Evolutionary conservation across 2,888 invertebrate genomes (phyloP), one percentile per base, ranked within the genome.

Genomic region (Acleris sparsana): DNA sequence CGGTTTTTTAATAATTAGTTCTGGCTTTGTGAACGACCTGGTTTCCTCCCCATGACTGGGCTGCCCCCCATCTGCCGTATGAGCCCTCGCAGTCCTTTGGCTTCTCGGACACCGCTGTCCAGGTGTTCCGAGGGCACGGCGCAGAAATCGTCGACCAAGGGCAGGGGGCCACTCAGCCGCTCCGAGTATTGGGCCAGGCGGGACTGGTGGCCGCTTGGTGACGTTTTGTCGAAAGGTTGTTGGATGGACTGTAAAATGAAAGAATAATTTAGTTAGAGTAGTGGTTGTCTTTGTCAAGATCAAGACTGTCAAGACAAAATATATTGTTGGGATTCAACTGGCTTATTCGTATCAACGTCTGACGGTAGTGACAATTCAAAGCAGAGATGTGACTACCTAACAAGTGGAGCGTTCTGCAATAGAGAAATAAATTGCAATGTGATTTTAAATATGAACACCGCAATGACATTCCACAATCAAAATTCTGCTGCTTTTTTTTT

Each of bases 81-180:
- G 0, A 97, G 91, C 75, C 94, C 95, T 72, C 97, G 95, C 18
- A 97, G 89, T 0, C 97, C 96, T 76, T 96, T 95, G 0, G 96
- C 95, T 85, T 96, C 96, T 5, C 93, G 84, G 46, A 93, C 88
- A 0, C 92, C 90, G 73, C 87, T 94, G 67, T 95, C 96, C 5
- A 93, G 79, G 22, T 94, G 94, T 80, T 95, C 97, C 79, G 97
- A 95, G 11, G 98, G 97, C 70, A 97, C 96, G 22, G 97, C 96
- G 80, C 96, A 97, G 89, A 98, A 98, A 86, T 98, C 98, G 84
- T 98, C 98, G 74, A 98, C 95, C 46, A 98, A 93, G 65, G 97
- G 97, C 7, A 95, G 86, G 0, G 97, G 96, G 0, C 96, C 93
- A 69, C 84, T 88, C 11, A 92, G 82, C 0, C 89, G 83, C 65